Percentiles rank a stretch among this genome's conserved stretches.
These are phyloP conservation scores for Mercenaria mercenaria DNA, from an alignment of 1,140 invertebrate genomes.

Conservation along the genomic window DNA sequence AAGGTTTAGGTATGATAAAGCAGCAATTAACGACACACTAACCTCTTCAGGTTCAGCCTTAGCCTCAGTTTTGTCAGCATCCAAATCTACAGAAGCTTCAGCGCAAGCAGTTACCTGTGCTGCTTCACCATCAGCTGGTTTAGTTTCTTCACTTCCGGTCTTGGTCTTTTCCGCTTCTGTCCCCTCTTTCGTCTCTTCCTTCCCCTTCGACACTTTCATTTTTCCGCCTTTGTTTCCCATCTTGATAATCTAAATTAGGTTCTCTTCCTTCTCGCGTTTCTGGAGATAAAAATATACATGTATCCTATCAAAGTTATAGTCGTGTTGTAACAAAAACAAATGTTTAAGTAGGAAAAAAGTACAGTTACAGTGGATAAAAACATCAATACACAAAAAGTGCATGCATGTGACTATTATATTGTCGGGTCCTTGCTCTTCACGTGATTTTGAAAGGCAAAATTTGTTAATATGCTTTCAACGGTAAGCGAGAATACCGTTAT, in stretches of 20 bases:
- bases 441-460: too few species aligned
- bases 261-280: not conserved
- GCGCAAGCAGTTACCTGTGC: not conserved
- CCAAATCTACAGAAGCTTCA: conserved; percentile 11
- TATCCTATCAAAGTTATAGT: too few species aligned
- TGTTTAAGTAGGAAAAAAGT: too few species aligned
- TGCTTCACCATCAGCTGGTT: not conserved
- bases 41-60: not conserved
- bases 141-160: not conserved
- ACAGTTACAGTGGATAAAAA: too few species aligned
- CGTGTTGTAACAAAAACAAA: too few species aligned
- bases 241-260: not conserved
- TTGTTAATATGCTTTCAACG: too few species aligned
- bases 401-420: too few species aligned
- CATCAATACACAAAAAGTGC: too few species aligned
- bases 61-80: not conserved
- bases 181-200: not conserved
- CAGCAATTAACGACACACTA: too few species aligned
- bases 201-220: conserved; percentile 22
- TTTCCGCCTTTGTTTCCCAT: conserved; percentile 42
- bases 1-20: too few species aligned
- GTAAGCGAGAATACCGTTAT: too few species aligned
- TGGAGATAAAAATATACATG: not conserved
- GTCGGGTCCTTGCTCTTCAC: too few species aligned
- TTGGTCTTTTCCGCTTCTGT: not conserved